phyloP scores from a whole-genome alignment of 2,888 invertebrate genomes.

The Nomada hirtipes region DNA sequence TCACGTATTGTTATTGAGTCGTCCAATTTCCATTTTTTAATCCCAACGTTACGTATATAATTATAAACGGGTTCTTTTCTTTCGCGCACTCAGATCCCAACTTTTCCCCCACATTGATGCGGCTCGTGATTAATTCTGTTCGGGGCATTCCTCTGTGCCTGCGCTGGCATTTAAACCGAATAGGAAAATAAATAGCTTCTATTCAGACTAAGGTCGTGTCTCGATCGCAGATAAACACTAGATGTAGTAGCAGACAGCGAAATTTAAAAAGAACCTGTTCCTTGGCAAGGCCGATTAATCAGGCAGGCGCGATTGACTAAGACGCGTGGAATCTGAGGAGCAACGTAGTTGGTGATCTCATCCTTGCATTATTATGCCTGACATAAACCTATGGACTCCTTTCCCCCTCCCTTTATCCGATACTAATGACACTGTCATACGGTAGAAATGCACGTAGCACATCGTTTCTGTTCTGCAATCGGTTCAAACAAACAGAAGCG shows the following conservation, averaged over 20 bases:
- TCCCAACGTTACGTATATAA: no score
- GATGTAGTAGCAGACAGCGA: conserved; percentile 31
- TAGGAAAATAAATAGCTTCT: no score
- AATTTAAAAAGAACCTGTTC: conserved; percentile 68
- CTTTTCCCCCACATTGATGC: no score
- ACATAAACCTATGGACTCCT: conserved; percentile 76
- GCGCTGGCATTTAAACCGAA: no score
- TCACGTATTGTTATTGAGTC: not conserved
- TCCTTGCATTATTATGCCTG: conserved; percentile 81
- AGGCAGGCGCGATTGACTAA: conserved; percentile 78
- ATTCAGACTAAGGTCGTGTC: no score
- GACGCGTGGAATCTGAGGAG: conserved; percentile 81
- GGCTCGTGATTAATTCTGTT: no score
- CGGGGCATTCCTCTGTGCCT: no score
- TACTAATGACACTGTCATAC: conserved; percentile 57
- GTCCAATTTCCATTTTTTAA: not conserved
- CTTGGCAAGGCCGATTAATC: conserved; percentile 74
- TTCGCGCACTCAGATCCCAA: no score
- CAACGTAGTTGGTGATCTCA: conserved; percentile 83
- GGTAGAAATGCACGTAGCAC: conserved; percentile 57
- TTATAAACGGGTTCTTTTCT: no score
- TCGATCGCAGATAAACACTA: not conserved
- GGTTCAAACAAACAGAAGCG: conserved; percentile 73
- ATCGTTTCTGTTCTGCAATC: conserved; percentile 77
- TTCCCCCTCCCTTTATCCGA: conserved; percentile 51